Base-by-base conservation (phyloP, 2,797 vertebrate species). In the Nasua narica region DNA sequence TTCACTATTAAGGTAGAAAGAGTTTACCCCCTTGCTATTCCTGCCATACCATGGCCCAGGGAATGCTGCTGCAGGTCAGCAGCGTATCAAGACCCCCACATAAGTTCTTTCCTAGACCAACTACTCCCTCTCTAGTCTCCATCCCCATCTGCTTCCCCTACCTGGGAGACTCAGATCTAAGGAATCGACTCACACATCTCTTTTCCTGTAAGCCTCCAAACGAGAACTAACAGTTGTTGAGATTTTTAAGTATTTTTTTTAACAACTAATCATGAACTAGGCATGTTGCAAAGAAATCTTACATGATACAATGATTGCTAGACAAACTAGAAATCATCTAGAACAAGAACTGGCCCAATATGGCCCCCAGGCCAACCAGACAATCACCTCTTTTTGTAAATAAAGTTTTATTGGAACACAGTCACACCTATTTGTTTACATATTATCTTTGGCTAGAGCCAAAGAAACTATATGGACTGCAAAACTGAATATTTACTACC, bases 131-230 rank as follows among this genome's bases (percentile, higher is more conserved):
- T 93, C 43, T 69, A 32, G 16, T 72, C n/a, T 60, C 37, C 88
- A 62, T n/a, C n/a, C 29, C 35, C 7, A 48, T 21, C 19, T 52
- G 19, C 18, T 48, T 67, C 19, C 11, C 21, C 50, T 50, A 1
- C 76, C 27, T 70, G 18, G 13, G 46, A 23, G 14, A 56, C 32
- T 69, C 25, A 48, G 10, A 54, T 54, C 78, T 60, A 81, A 93
- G 86, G 46, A 87, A 3, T 50, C 21, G 90, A 56, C 27, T 90
- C 85, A 74, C 72, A 69, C 15, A 81, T 81, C 12, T 84, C 23
- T 62, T 89, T 97, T 77, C 74, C 95, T 89, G 1, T 7, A 96
- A 95, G 56, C 91, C 50, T 21, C 43, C 74, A 96, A 70, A 94
- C 79, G 56, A 96, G 46, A 90, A 90, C 27, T n/a, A 62, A 84